Percentiles rank a stretch among this genome's conserved stretches.
Conservation (phyloP, 2,113 vertebrate genomes). For the Hystrix brachyura region DNA sequence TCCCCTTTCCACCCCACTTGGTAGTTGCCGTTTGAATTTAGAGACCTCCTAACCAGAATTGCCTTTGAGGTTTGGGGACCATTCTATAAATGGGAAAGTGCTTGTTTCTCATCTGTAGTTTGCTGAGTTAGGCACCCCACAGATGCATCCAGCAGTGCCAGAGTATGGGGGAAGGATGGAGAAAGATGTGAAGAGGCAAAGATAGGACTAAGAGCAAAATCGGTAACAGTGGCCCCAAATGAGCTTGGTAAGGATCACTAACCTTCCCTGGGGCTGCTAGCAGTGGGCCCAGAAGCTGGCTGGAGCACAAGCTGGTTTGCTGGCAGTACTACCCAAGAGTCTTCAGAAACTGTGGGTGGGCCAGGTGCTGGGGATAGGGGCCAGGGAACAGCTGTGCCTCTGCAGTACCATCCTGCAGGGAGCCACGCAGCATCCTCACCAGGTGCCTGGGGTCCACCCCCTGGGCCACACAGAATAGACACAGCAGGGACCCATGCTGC, state of each 20-base stretch:
- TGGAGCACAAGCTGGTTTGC: not conserved
- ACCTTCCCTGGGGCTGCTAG: not conserved
- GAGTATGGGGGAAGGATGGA: not conserved
- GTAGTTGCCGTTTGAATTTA: not conserved
- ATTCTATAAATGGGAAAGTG: not conserved
- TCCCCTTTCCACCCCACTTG: not conserved
- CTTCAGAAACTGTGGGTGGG: not conserved
- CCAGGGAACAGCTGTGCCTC: not conserved
- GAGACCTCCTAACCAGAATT: not conserved
- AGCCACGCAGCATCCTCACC: not conserved
- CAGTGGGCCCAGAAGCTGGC: not conserved
- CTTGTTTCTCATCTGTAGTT: not conserved
- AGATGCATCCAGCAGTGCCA: not conserved
- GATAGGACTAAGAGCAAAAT: not conserved
- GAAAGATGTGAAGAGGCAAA: not conserved
- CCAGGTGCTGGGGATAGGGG: not conserved
- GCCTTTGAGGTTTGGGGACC: not conserved
- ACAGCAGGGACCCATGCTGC: not conserved
- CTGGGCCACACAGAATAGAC: not conserved
- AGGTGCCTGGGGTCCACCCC: not conserved
- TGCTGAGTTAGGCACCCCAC: not conserved
- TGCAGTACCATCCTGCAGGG: not conserved
- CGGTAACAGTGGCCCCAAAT: accelerated
- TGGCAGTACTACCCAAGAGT: not conserved
- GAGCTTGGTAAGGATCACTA: not conserved